Conservation (phyloP, 2,888 invertebrate genomes). For the Odiellus spinosus region DNA sequence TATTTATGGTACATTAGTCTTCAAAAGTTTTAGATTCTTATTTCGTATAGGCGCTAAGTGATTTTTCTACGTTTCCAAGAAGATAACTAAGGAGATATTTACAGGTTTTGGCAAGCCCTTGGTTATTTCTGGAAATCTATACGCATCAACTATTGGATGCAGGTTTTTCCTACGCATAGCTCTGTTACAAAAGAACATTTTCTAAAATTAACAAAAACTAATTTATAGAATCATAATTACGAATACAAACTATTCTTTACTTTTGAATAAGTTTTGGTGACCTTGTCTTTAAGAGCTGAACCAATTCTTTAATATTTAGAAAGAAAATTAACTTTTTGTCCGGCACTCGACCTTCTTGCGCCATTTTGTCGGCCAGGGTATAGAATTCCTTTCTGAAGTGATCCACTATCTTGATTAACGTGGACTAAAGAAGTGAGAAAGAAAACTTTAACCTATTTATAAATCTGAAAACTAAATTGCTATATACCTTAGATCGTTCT, state of each 20-base stretch:
- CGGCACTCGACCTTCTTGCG: constrained; percentile 44
- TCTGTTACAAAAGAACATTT: constrained; percentile 31
- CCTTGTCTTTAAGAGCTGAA: constrained; percentile 36
- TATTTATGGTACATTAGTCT: too few relatives aligned
- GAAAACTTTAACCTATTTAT: too few relatives aligned
- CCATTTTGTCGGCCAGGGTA: constrained; percentile 20
- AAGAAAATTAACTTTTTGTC: constrained; percentile 46
- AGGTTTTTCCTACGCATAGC: constrained; percentile 47
- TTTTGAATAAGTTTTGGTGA: constrained; percentile 30
- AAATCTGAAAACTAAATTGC: too few relatives aligned
- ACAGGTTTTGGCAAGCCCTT: constrained; percentile 33
- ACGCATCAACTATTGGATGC: constrained; percentile 40
- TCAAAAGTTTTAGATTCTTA: too few relatives aligned
- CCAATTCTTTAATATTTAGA: constrained; percentile 50
- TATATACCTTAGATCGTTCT: too few relatives aligned
- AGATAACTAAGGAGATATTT: too few relatives aligned
- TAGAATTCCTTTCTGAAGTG: constrained; percentile 5
- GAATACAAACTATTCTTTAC: too few relatives aligned
- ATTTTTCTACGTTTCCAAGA: too few relatives aligned
- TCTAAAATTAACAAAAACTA: too few relatives aligned
- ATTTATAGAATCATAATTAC: too few relatives aligned
- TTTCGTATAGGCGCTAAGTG: too few relatives aligned
- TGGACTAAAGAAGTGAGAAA: not conserved
- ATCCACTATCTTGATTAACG: constrained; percentile 5
- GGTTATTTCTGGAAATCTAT: constrained; percentile 46